Percentiles rank a stretch among this genome's conserved stretches.
phyloP scores from a whole-genome alignment of 2,888 invertebrate species.

The Chrysina gloriosa region DNA sequence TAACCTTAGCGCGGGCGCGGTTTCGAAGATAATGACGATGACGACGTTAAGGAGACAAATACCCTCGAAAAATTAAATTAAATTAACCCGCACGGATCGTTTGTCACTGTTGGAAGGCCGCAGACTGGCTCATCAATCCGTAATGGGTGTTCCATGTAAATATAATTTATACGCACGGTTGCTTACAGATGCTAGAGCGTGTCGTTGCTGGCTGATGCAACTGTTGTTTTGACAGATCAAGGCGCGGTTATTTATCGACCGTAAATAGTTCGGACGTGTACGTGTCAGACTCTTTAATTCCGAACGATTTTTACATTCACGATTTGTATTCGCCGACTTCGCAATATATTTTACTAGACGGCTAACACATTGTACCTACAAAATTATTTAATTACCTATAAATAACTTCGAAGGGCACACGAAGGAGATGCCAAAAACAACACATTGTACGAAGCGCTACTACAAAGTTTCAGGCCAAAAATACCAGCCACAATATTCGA shows the following conservation, averaged over 20 bases:
- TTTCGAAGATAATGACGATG: not conserved
- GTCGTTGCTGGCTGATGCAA: constrained; percentile 14
- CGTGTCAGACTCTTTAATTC: constrained; percentile 23
- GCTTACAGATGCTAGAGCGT: constrained; percentile 27
- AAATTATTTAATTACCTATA: not conserved
- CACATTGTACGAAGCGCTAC: too few relatives aligned
- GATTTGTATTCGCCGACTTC: constrained; percentile 18
- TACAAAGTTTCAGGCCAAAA: too few relatives aligned
- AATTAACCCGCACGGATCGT: constrained; percentile 6
- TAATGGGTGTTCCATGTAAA: constrained; percentile 25
- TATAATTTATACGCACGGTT: constrained; percentile 16
- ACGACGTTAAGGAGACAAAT: constrained; percentile 8
- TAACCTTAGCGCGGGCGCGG: not conserved
- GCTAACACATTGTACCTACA: not conserved
- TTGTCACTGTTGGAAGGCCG: constrained; percentile 13
- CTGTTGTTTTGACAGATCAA: constrained; percentile 37
- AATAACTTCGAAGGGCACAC: too few relatives aligned
- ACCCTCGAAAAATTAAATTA: constrained; percentile 15
- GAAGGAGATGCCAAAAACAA: too few relatives aligned
- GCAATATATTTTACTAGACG: constrained; percentile 14
- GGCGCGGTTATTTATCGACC: constrained; percentile 22
- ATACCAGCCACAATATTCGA: too few relatives aligned
- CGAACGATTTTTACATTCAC: constrained; percentile 12
- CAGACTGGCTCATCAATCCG: constrained; percentile 17
- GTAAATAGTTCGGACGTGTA: constrained; percentile 27